Evolutionary conservation across 2,888 invertebrate genomes (phyloP).

Genomic region (Hirtodrosophila confusa): DNA sequence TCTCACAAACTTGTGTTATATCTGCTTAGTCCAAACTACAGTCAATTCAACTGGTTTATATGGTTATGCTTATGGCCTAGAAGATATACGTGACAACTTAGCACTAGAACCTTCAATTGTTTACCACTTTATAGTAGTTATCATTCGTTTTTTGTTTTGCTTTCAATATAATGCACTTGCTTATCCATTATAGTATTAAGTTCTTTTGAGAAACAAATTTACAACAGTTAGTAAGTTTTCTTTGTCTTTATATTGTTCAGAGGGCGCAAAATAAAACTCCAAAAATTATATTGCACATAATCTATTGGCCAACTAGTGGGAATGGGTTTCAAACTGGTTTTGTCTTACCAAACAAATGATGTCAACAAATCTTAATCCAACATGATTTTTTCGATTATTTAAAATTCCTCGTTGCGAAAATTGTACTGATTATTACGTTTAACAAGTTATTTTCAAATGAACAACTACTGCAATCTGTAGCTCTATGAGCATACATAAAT

Average conservation of each 20-base stretch:
- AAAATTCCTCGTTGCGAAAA: conserved; percentile 79
- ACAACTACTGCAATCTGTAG: conserved; percentile 25
- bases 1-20: conserved; percentile 3
- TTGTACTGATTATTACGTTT: conserved; percentile 69
- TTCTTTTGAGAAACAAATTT: conserved; percentile 50
- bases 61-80: conserved; percentile 66
- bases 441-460: conserved; percentile 42
- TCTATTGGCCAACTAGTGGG: conserved; percentile 13
- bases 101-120: conserved; percentile 42
- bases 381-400: conserved; percentile 28
- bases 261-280: conserved; percentile 18
- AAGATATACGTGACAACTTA: conserved; percentile 73
- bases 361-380: conserved; percentile 33
- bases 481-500: conserved; percentile 40
- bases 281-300: conserved; percentile 14
- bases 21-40: conserved; percentile 46
- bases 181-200: conserved; percentile 54
- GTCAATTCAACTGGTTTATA: conserved; percentile 58
- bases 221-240: conserved; percentile 44
- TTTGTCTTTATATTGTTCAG: conserved; percentile 11
- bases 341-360: neutral
- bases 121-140: conserved; percentile 30
- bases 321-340: conserved; percentile 15
- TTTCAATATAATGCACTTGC: conserved; percentile 75
- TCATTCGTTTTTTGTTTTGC: conserved; percentile 18